Conservation (phyloP, 2,113 vertebrate genomes). For the Octodon degus region DNA sequence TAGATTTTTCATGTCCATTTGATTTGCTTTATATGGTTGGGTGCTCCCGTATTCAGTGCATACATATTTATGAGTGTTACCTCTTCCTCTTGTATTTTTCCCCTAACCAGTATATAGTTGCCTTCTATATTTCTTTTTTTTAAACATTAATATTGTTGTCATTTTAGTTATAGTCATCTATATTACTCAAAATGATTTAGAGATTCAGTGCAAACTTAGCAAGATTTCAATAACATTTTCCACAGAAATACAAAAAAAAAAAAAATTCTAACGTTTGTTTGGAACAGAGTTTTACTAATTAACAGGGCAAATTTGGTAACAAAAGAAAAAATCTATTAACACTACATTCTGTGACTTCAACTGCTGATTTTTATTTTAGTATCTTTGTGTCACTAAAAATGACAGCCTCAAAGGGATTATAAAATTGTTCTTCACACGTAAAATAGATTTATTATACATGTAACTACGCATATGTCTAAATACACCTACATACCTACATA, state of each 20-base stretch:
- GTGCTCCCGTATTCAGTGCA: too few relatives aligned
- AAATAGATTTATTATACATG: neutral
- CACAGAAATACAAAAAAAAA: neutral
- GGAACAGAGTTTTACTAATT: neutral
- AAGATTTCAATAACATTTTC: neutral
- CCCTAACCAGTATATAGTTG: too few relatives aligned
- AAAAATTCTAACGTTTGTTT: neutral
- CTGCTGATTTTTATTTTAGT: constrained; percentile 37
- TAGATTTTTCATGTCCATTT: too few relatives aligned
- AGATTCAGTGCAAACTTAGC: neutral
- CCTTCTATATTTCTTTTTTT: too few relatives aligned
- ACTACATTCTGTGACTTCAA: neutral
- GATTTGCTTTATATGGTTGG: too few relatives aligned
- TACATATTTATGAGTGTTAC: too few relatives aligned
- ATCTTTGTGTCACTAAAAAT: constrained; percentile 17
- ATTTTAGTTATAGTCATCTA: too few relatives aligned
- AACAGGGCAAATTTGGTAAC: neutral
- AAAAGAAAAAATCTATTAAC: neutral
- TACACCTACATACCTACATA: neutral
- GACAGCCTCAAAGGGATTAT: neutral
- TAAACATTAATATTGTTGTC: neutral
- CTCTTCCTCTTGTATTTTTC: too few relatives aligned
- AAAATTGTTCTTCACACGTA: constrained; percentile 12
- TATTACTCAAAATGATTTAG: neutral
- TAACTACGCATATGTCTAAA: neutral